Percentiles rank a stretch among this genome's conserved stretches.
phyloP scores from a whole-genome alignment of 2,797 vertebrate genomes.

The Galagoides demidoff region DNA sequence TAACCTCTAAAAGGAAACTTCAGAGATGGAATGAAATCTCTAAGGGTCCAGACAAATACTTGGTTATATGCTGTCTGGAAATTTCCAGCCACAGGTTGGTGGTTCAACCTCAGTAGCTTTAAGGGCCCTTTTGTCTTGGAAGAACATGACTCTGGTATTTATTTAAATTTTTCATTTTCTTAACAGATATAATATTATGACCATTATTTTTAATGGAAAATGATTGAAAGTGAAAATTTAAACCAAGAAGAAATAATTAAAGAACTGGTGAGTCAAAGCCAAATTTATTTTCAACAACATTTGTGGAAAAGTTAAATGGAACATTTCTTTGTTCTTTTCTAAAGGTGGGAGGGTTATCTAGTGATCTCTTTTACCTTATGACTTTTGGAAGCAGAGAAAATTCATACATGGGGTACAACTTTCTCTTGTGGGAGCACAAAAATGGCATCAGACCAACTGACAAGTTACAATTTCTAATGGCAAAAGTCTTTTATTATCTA shows the following conservation, averaged over 20 bases:
- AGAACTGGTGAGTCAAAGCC: slow-evolving; percentile 89
- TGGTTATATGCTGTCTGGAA: not conserved
- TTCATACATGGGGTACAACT: not conserved
- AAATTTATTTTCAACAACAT: slow-evolving; percentile 24
- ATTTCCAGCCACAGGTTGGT: not conserved
- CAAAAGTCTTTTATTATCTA: slow-evolving; percentile 21
- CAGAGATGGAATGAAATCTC: not conserved
- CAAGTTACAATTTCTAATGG: slow-evolving; percentile 43
- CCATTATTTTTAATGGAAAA: slow-evolving; percentile 76
- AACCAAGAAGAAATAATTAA: slow-evolving; percentile 89
- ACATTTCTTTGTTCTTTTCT: slow-evolving; percentile 11
- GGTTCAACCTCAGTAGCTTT: not conserved
- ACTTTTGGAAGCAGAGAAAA: slow-evolving; percentile 47
- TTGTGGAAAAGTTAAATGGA: slow-evolving; percentile 14
- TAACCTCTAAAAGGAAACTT: slow-evolving; percentile 9
- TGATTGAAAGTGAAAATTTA: slow-evolving; percentile 87
- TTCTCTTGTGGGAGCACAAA: slow-evolving; percentile 4
- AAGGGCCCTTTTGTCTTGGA: not conserved
- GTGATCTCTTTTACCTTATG: not conserved
- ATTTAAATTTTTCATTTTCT: slow-evolving; percentile 27
- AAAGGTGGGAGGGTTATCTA: not conserved
- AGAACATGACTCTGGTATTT: not conserved
- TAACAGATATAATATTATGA: slow-evolving; percentile 70
- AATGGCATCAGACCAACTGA: not conserved
- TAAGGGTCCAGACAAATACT: not conserved